phyloP scores from a whole-genome alignment of 2,113 vertebrate species.

The Engraulis encrasicolus region DNA sequence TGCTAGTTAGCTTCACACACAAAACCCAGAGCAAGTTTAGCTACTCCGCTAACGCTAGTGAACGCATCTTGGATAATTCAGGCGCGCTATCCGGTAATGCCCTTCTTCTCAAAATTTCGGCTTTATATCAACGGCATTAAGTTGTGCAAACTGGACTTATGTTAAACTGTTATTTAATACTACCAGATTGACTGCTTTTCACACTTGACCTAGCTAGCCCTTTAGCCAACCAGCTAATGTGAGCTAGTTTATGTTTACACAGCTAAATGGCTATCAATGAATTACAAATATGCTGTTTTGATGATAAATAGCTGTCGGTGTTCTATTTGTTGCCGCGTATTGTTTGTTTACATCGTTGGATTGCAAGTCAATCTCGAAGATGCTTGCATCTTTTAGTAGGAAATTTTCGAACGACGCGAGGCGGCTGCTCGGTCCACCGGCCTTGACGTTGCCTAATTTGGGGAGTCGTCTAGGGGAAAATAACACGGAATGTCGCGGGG shows the following conservation, averaged over 20 bases:
- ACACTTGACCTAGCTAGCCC: constrained; percentile 7
- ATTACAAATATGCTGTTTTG: constrained; percentile 24
- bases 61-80: constrained; percentile 4
- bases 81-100: not conserved
- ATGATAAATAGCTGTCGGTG: not conserved
- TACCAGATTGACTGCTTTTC: constrained; percentile 6
- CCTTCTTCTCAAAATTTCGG: not conserved
- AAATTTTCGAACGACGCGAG: constrained; percentile 4
- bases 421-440: not conserved
- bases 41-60: not conserved
- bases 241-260: constrained; percentile 29
- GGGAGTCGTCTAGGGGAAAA: constrained; percentile 47
- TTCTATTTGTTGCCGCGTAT: not conserved
- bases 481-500: constrained; percentile 53
- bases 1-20: constrained; percentile 47
- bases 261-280: constrained; percentile 30
- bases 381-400: not conserved
- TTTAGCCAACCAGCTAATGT: constrained; percentile 37
- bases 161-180: not conserved
- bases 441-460: constrained; percentile 29
- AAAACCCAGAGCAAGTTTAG: constrained; percentile 12
- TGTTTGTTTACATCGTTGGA: not conserved
- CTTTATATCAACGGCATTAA: not conserved
- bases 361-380: constrained; percentile 2
- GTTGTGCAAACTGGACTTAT: not conserved